These are phyloP conservation scores for Zosterops borbonicus DNA, from an alignment of 2,113 vertebrate species.

Conservation along the genomic window DNA sequence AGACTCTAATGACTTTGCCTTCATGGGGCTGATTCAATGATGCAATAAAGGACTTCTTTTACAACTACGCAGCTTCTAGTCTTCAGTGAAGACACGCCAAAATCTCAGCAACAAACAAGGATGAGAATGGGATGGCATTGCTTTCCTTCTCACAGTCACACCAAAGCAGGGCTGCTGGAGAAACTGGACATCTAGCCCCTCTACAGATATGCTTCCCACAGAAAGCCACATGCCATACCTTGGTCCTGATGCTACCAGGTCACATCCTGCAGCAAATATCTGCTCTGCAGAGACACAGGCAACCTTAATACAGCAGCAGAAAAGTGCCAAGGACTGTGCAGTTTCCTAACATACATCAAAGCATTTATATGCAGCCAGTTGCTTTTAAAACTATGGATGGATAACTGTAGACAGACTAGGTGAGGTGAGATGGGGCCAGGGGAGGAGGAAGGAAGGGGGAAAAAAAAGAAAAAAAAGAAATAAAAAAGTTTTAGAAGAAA, in stretches of 20 bases:
- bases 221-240: no score
- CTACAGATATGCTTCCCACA: not conserved
- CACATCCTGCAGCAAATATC: not conserved
- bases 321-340: not conserved
- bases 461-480: not conserved
- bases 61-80: no score
- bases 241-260: not conserved
- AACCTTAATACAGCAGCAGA: not conserved
- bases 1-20: no score
- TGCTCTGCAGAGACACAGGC: not conserved
- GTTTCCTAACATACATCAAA: not conserved
- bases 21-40: no score
- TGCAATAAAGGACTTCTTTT: no score
- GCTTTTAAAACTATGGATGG: not conserved
- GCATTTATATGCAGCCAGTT: not conserved
- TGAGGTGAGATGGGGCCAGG: no score
- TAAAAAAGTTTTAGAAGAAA: not conserved
- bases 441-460: fast-evolving
- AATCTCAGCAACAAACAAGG: not conserved
- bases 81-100: no score
- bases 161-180: not conserved
- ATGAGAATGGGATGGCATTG: not conserved
- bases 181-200: not conserved
- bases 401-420: not conserved
- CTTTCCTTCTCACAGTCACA: not conserved